These are phyloP conservation scores for Cassiopea xamachana DNA, from an alignment of 30 jellyfish, hydroid and myxozoan genomes.

Conservation along the genomic window DNA sequence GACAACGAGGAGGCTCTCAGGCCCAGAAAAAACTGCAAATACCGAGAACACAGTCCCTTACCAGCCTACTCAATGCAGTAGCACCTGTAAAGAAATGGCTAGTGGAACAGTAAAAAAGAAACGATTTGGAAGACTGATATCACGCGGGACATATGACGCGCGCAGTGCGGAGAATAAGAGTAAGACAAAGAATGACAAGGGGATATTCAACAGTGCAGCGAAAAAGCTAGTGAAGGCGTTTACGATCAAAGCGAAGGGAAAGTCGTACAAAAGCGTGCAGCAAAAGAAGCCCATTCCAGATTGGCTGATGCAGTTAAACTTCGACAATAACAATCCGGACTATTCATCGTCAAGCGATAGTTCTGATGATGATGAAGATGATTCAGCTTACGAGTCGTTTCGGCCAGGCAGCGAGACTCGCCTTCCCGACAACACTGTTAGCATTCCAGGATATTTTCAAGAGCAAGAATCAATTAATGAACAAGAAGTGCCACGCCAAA, in stretches of 20 bases:
- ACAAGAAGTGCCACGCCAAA: background rate
- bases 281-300: constrained; percentile 29
- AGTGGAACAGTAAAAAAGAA: background rate
- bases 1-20: constrained; percentile 30
- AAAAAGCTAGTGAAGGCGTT: constrained; percentile 43
- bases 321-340: constrained; percentile 31
- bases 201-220: constrained; percentile 51
- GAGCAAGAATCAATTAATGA: background rate
- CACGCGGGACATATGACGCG: constrained; percentile 61
- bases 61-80: background rate
- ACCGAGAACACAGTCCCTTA: background rate
- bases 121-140: constrained; percentile 5
- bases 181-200: constrained; percentile 43
- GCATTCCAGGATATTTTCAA: background rate
- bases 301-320: constrained; percentile 46
- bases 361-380: constrained; percentile 65
- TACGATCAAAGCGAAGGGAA: constrained; percentile 27
- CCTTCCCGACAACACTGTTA: too few species aligned
- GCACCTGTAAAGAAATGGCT: background rate
- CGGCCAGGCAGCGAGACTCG: constrained; percentile 25
- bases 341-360: constrained; percentile 64
- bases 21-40: background rate
- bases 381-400: constrained; percentile 25
- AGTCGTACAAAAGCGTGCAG: background rate
- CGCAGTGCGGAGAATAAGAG: constrained; percentile 32